Evolutionary conservation across 2,888 invertebrate genomes (phyloP), one percentile per base, ranked within the genome.

Genomic region (Acheta domesticus): DNA sequence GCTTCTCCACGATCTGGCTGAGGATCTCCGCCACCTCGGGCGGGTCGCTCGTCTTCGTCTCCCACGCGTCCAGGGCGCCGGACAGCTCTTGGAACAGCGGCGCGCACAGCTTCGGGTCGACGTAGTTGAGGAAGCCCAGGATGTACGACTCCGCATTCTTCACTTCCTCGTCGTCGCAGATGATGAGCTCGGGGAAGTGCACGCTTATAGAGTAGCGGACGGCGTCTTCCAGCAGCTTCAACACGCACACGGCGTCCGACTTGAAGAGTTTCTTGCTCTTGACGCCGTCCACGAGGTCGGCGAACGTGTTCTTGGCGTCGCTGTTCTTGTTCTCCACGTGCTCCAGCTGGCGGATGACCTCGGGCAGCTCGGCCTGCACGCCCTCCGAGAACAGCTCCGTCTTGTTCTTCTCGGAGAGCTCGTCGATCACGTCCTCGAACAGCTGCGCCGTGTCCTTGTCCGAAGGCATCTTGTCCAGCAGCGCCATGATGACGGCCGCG

Each of bases 1-100:
- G 50, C 16, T 76, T 79, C 62, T 73, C 79, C 49, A 79, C 48
- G 21, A 79, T 75, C 23, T 75, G 49, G 3, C 62, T 20, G n/a
- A 79, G n/a, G 11, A 79, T 79, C 21, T 75, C 36, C 20, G 50
- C 50, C n/a, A 48, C 49, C 49, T 73, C 78, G 3, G 14, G 23
- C 23, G 23, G 48, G 21, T 74, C 78, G 36, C 75, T 75, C 12
- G 19, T 11, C 23, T 48, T n/a, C 74, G 49, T 21, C 73, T 78
- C 73, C 77, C 20, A 21, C 12, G 62, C 74, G 1, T 36, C 79
- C 75, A 20, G 49, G 12, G 48, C 74, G n/a, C 11, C 11, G 20
- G 48, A n/a, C 19, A 50, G 23, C 12, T 21, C 21, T 11, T 48
- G 11, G 8, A 78, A 14, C 19, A 50, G 21, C 20, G 36, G 73